These are phyloP conservation scores for Notolepis coatsorum DNA, from an alignment of 2,797 vertebrate genomes.

Conservation along the genomic window DNA sequence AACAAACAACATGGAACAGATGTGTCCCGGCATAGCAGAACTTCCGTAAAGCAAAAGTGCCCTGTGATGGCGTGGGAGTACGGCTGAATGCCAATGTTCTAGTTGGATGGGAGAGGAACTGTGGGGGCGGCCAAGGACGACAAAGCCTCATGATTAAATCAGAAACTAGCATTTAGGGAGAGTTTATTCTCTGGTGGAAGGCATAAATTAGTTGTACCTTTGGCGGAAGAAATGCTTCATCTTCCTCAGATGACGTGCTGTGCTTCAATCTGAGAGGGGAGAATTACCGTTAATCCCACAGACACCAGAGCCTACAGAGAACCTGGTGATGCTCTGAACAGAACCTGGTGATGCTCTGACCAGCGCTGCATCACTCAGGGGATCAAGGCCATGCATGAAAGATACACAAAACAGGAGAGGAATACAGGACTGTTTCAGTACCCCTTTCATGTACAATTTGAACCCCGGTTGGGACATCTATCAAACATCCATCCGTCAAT, in stretches of 20 bases:
- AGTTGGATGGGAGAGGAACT: slow-evolving; percentile 33
- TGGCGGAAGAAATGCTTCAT: slow-evolving; percentile 82
- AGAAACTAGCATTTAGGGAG: slow-evolving; percentile 39
- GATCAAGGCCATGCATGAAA: neutral
- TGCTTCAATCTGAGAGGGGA: slow-evolving; percentile 75
- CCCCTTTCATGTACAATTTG: neutral
- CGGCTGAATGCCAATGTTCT: slow-evolving; percentile 18
- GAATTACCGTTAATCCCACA: slow-evolving; percentile 13
- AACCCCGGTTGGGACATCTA: neutral
- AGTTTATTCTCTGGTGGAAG: slow-evolving; percentile 25
- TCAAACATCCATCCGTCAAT: neutral
- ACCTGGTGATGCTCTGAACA: neutral
- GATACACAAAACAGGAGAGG: neutral
- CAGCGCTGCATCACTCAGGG: neutral
- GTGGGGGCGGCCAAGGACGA: slow-evolving; percentile 62
- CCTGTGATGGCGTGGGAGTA: slow-evolving; percentile 48
- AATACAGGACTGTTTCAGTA: neutral
- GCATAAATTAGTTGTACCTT: slow-evolving; percentile 78
- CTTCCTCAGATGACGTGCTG: slow-evolving; percentile 80
- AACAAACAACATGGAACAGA: no score
- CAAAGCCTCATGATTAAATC: slow-evolving; percentile 57
- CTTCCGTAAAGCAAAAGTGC: slow-evolving; percentile 29
- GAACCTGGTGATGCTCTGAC: neutral
- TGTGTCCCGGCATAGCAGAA: slow-evolving; percentile 58
- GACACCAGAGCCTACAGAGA: neutral